A percentile compares a stretch with the other conserved stretches of the same genome.
These are phyloP conservation scores for Platalea minor DNA, from an alignment of 2,797 vertebrate species.

Conservation along the genomic window DNA sequence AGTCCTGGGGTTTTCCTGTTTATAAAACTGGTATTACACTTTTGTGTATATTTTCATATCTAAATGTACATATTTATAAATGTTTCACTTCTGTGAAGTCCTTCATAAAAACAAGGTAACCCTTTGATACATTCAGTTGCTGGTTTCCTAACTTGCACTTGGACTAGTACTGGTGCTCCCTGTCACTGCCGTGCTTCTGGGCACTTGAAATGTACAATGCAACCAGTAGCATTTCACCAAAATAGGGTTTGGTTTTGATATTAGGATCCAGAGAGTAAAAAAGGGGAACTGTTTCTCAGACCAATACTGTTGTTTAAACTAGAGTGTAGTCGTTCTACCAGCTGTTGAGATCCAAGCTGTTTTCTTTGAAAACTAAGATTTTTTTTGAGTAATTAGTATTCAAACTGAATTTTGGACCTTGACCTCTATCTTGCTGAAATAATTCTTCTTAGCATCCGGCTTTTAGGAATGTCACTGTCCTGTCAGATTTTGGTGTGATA, in stretches of 20 bases:
- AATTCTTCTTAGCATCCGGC: not conserved
- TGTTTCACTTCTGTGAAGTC: not conserved
- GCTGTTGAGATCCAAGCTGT: not conserved
- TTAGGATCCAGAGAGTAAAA: not conserved
- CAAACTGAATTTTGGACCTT: not conserved
- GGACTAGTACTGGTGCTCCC: not conserved
- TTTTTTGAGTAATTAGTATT: not conserved
- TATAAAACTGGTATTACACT: not conserved
- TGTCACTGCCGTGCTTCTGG: not conserved
- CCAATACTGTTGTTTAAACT: not conserved
- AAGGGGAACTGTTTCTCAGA: accelerated
- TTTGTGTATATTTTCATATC: not conserved
- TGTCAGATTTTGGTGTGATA: not conserved
- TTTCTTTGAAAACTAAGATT: not conserved
- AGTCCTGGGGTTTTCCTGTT: not conserved
- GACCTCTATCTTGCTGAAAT: not conserved
- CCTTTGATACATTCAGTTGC: not conserved
- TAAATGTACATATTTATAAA: not conserved
- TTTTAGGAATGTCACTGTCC: not conserved
- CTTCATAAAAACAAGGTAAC: not conserved
- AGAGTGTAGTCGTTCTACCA: not conserved
- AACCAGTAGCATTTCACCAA: not conserved
- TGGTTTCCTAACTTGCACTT: not conserved
- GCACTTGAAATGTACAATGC: not conserved
- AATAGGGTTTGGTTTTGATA: not conserved